Base-by-base conservation (phyloP, 1,140 invertebrate species). In the Lasaia peninsularis region DNA sequence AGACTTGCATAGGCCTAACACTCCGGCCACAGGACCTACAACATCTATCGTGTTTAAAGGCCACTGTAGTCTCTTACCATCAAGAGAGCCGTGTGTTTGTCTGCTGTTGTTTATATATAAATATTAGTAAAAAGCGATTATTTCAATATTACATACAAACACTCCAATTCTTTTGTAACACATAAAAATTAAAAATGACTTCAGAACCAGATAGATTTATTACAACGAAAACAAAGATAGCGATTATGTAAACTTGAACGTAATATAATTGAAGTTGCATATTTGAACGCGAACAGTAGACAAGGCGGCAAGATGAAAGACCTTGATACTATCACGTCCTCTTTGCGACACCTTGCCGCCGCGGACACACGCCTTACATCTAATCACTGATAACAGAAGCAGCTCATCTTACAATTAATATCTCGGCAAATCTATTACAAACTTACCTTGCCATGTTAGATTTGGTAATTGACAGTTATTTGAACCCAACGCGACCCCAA, bases 271-370 rank as follows among this genome's bases (percentile, higher is more conserved):
- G 40, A 18, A 20, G 18, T 20, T 48, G 40, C 40, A 48, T 21
- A 48, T 20, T 48, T 48, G 7, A 44, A 44, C 37, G 37, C 20
- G 16, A 44, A 44, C 37, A 14, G 37, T 18, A 48, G 40, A 48
- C 18, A 11, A 54, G 64, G 71, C 78, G 78, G 81, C 75, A 63
- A 82, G 73, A 86, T 86, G 67, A 82, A 83, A 69, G 58, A 60
- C 53, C 14, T 32, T 5, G 80, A 83, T 83, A 78, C 35, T 52
- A 83, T 83, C 80, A 66, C 37, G 48, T 40, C 52, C 61, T 65
- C 75, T 77, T 81, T 83, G 77, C 71, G 56, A 74, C 73, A 75
- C 78, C 73, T 77, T 66, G 73, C 77, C 78, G 82, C 80, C 75
- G 72, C 73, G 40, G 40, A 48, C 40, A 48, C 71, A 67, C 69